phyloP scores from a whole-genome alignment of 1,140 invertebrate genomes.

The Scaptomyza pallida region DNA sequence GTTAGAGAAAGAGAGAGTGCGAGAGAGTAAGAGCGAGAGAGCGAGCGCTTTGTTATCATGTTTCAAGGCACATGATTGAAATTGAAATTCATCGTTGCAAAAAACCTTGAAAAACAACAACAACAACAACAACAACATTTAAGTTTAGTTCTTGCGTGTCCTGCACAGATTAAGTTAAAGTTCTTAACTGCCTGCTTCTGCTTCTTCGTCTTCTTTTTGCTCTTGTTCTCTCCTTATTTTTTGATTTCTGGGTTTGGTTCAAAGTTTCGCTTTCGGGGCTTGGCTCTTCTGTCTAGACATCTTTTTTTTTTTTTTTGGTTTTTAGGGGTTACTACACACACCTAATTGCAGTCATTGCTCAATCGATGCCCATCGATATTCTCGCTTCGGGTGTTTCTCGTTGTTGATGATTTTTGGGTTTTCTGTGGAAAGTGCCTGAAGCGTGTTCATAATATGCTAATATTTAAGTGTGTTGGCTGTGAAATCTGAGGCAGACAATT shows the following conservation, averaged over 20 bases:
- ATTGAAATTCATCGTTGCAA: slow-evolving; percentile 56
- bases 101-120: slow-evolving; percentile 45
- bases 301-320: too few species aligned
- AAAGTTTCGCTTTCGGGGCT: slow-evolving; percentile 28
- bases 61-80: slow-evolving; percentile 79
- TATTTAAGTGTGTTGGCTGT: slow-evolving; percentile 36
- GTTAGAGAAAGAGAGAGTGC: slow-evolving; percentile 27
- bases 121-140: slow-evolving; percentile 4
- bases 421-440: slow-evolving; percentile 59
- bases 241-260: not conserved
- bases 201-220: not conserved
- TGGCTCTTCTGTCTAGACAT: slow-evolving; percentile 61
- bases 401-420: slow-evolving; percentile 30
- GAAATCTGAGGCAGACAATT: slow-evolving; percentile 49
- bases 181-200: too few species aligned
- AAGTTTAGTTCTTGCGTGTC: slow-evolving; percentile 65
- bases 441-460: slow-evolving; percentile 64
- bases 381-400: too few species aligned
- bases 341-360: slow-evolving; percentile 76
- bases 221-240: slow-evolving; percentile 2
- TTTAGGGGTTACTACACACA: slow-evolving; percentile 35
- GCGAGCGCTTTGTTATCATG: slow-evolving; percentile 79
- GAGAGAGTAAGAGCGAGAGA: slow-evolving; percentile 31
- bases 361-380: slow-evolving; percentile 57
- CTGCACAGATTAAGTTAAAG: slow-evolving; percentile 62